Percentiles rank a stretch among this genome's conserved stretches.
Conservation (phyloP, 1,140 invertebrate species). For the Papilio polyxenes region DNA sequence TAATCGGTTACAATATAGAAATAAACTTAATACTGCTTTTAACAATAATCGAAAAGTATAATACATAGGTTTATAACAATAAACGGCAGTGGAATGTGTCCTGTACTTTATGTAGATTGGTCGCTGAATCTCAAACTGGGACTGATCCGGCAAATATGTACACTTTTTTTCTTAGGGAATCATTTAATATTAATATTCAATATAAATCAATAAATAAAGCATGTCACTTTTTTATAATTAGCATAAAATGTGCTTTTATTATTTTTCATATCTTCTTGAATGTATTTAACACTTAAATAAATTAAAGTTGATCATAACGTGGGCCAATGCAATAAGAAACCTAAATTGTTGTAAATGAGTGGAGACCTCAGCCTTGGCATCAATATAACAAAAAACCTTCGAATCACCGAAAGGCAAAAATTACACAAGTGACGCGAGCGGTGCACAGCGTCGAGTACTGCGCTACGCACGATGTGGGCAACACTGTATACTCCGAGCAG, state of each 20-base stretch:
- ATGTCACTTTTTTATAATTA: background rate
- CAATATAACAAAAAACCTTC: background rate
- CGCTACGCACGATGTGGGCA: background rate
- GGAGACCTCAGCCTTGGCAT: background rate
- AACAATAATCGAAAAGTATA: constrained; percentile 21
- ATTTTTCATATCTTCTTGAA: background rate
- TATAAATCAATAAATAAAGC: background rate
- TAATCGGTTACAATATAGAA: constrained; percentile 21
- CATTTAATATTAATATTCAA: background rate
- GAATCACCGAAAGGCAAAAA: background rate
- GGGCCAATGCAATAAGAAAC: background rate
- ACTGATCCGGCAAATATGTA: too few species aligned
- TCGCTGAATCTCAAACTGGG: background rate
- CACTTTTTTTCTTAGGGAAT: too few species aligned
- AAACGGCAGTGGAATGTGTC: constrained; percentile 21
- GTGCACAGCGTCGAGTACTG: too few species aligned
- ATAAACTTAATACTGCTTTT: constrained; percentile 31
- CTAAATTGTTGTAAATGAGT: background rate
- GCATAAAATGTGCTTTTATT: background rate
- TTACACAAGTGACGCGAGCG: background rate
- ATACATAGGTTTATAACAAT: constrained; percentile 12
- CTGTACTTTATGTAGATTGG: background rate
- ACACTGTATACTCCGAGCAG: background rate
- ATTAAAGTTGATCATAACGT: background rate
- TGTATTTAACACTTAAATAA: background rate